phyloP scores from a whole-genome alignment of 2,797 vertebrate genomes.

The Semotilus atromaculatus region DNA sequence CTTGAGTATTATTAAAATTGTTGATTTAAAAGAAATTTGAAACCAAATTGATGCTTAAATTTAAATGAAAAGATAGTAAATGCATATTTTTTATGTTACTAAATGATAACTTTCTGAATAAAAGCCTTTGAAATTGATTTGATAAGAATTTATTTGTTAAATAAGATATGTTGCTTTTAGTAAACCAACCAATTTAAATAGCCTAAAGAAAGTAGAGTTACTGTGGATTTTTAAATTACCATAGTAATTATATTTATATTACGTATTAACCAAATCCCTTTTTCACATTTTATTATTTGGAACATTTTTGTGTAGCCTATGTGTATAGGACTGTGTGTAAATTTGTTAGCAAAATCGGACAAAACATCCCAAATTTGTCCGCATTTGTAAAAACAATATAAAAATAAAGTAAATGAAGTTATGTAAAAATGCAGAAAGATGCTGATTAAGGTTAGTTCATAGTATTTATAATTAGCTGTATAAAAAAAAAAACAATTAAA shows the following conservation, averaged over 20 bases:
- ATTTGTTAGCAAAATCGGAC: neutral
- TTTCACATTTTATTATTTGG: neutral
- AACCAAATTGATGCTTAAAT: neutral
- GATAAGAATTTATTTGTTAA: neutral
- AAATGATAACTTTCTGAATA: neutral
- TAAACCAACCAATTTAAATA: neutral
- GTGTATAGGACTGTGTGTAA: neutral
- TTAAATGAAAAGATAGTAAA: neutral
- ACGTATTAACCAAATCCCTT: too few relatives aligned
- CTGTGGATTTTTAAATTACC: neutral
- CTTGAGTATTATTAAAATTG: neutral
- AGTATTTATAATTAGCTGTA: neutral
- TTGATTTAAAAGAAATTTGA: neutral
- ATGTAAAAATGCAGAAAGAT: neutral
- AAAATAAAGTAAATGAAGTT: neutral
- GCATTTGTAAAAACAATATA: neutral
- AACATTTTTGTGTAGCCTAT: too few relatives aligned
- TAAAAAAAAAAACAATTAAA: neutral
- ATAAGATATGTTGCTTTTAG: neutral
- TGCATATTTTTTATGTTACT: neutral
- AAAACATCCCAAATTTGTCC: neutral
- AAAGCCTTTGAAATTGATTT: neutral
- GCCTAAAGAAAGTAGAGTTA: neutral
- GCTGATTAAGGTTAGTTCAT: neutral
- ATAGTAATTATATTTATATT: neutral